A percentile compares a stretch with the other conserved stretches of the same genome.
Conservation (phyloP, 2,888 invertebrate genomes). For the Cyaniris semiargus region DNA sequence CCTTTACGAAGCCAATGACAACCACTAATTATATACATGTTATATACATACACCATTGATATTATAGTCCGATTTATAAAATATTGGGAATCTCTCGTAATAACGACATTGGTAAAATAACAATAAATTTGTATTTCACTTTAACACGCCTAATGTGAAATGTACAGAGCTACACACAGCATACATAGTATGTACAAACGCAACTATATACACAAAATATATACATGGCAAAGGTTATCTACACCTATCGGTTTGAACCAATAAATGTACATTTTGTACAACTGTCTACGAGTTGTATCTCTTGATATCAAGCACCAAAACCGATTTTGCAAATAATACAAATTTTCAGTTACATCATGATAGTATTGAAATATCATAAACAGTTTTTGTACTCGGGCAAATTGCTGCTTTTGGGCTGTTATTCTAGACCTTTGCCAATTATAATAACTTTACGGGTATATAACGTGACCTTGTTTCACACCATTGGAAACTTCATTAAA, state of each 20-base stretch:
- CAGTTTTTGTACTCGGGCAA: not conserved
- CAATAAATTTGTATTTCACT: slow-evolving; percentile 5
- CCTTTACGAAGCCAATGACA: not conserved
- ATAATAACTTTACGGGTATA: slow-evolving; percentile 25
- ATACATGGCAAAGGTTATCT: slow-evolving; percentile 53
- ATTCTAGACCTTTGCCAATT: slow-evolving; percentile 37
- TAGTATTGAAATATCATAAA: not conserved
- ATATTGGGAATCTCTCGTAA: slow-evolving; percentile 22
- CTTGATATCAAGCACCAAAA: not conserved
- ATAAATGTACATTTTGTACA: not conserved
- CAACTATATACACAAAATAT: slow-evolving; percentile 73
- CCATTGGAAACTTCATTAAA: slow-evolving; percentile 57
- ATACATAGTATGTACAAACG: slow-evolving; percentile 77
- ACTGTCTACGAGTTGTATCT: not conserved
- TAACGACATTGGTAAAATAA: not conserved
- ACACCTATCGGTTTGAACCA: not conserved
- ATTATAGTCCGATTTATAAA: slow-evolving; percentile 17
- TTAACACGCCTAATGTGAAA: slow-evolving; percentile 51
- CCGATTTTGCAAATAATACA: not conserved
- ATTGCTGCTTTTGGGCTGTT: not conserved
- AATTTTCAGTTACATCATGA: not conserved
- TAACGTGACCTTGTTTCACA: slow-evolving; percentile 49
- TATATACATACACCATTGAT: slow-evolving; percentile 23
- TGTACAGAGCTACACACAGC: slow-evolving; percentile 73
- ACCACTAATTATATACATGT: slow-evolving; percentile 27